These are phyloP conservation scores for Rhinophrynus dorsalis DNA, from an alignment of 2,797 vertebrate species.

Conservation along the genomic window DNA sequence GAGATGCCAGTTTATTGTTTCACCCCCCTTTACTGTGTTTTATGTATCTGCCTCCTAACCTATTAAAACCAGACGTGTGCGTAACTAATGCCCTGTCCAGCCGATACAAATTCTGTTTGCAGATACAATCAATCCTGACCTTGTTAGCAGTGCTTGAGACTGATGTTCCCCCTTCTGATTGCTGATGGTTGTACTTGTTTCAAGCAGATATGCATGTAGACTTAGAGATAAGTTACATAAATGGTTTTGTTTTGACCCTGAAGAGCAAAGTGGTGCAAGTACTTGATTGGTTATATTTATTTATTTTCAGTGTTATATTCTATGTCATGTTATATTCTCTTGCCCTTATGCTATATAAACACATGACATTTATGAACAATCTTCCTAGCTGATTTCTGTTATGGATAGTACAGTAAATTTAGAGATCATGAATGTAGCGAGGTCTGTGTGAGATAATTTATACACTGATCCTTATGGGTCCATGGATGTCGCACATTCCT, in stretches of 20 bases:
- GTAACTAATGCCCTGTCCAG: slow-evolving; percentile 27
- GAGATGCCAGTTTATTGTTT: slow-evolving; percentile 6
- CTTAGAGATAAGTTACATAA: background rate
- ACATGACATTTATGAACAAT: too few species aligned
- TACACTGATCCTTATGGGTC: too few species aligned
- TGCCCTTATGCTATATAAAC: too few species aligned
- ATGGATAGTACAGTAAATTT: too few species aligned
- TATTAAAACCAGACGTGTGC: background rate
- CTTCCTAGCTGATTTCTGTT: slow-evolving; percentile 25
- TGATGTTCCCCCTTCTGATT: slow-evolving; percentile 12
- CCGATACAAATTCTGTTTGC: slow-evolving; percentile 22
- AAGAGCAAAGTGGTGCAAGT: too few species aligned
- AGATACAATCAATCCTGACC: slow-evolving; percentile 19
- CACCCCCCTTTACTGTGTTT: slow-evolving; percentile 5
- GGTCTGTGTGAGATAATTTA: too few species aligned
- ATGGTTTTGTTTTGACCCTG: background rate
- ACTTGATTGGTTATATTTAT: too few species aligned
- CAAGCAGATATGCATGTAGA: slow-evolving; percentile 36
- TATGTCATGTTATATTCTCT: too few species aligned
- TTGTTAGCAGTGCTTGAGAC: slow-evolving; percentile 27
- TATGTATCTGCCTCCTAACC: slow-evolving; percentile 16
- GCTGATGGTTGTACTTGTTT: slow-evolving; percentile 40
- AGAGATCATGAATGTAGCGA: too few species aligned
- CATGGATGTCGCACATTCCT: too few species aligned
- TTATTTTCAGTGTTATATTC: too few species aligned